Percentiles rank a stretch among this genome's conserved stretches.
Conservation (phyloP, 2,113 vertebrate genomes). For the Heterocephalus glaber region DNA sequence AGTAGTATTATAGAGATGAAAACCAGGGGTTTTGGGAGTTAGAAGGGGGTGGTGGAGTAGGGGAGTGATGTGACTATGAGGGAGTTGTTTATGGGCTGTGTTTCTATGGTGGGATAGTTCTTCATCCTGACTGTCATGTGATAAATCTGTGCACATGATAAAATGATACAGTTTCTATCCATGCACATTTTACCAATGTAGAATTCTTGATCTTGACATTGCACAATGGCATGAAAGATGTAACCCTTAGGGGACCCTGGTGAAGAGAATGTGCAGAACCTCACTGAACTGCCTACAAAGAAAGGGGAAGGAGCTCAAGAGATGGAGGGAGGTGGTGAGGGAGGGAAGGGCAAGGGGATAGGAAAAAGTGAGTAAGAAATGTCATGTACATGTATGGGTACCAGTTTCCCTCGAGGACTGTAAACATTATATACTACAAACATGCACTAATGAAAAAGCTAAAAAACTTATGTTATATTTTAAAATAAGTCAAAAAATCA, state of each 20-base stretch:
- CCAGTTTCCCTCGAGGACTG: neutral
- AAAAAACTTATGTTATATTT: neutral
- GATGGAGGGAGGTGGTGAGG: neutral
- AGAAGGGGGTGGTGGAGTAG: neutral
- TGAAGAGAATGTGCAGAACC: neutral
- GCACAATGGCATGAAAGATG: neutral
- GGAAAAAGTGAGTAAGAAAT: too few relatives aligned
- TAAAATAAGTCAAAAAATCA: neutral
- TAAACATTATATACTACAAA: neutral
- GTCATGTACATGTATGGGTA: neutral
- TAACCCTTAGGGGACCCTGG: neutral
- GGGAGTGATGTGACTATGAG: neutral
- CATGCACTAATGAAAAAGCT: neutral
- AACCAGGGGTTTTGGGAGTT: rapidly evolving
- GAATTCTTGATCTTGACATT: neutral
- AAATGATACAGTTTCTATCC: neutral
- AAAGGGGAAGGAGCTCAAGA: neutral
- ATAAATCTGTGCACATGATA: neutral
- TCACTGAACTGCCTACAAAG: neutral
- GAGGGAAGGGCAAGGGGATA: neutral
- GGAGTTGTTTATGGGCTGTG: rapidly evolving
- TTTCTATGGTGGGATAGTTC: neutral
- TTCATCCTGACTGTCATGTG: neutral
- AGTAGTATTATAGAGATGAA: neutral
- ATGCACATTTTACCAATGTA: neutral